Evolutionary conservation across 2,113 vertebrate genomes (phyloP).

Genomic region (Sakesphorus luctuosus): DNA sequence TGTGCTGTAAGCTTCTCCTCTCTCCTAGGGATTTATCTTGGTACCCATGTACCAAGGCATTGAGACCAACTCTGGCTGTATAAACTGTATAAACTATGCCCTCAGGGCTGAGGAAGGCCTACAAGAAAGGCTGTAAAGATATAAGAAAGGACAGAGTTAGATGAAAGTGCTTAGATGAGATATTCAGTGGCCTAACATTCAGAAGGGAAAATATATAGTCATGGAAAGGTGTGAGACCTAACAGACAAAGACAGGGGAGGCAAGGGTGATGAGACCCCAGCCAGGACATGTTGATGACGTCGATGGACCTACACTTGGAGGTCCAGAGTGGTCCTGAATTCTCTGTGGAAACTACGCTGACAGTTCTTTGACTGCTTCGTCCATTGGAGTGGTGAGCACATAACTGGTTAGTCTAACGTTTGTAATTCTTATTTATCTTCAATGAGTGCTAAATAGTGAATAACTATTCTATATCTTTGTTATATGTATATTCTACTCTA

Average conservation of each 20-base stretch:
- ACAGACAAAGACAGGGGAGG: background rate
- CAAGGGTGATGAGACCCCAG: background rate
- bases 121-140: background rate
- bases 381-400: background rate
- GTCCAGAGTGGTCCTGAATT: fast-evolving
- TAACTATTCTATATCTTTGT: background rate
- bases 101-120: background rate
- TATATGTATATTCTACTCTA: background rate
- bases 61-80: no score
- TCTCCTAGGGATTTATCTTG: background rate
- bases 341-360: background rate
- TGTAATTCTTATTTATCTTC: background rate
- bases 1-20: background rate
- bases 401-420: background rate
- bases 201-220: background rate
- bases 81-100: background rate
- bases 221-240: background rate
- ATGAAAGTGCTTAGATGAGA: background rate
- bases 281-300: background rate
- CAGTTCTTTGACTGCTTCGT: background rate
- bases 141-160: background rate
- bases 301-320: background rate
- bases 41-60: background rate
- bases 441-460: background rate
- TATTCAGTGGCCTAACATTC: background rate